Percentiles rank a stretch among this genome's conserved stretches.
These are phyloP conservation scores for Pelochelys cantorii DNA, from an alignment of 2,797 vertebrate species.

Conservation along the genomic window DNA sequence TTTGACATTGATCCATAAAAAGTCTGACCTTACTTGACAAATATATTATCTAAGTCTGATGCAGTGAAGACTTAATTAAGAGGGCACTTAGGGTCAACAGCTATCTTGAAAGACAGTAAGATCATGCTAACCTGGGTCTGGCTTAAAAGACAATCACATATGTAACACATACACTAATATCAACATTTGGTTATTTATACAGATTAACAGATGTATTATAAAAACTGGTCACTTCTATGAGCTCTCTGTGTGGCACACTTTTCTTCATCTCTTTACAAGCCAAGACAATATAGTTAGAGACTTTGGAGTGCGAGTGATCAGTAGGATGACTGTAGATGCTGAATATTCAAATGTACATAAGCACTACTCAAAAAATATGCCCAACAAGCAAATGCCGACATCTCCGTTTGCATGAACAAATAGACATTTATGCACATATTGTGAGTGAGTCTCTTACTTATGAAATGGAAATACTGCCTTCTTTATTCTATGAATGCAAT, in stretches of 20 bases:
- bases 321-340: neutral
- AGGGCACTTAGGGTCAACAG: neutral
- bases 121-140: neutral
- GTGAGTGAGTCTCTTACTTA: neutral
- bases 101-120: neutral
- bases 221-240: neutral
- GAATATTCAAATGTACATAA: neutral
- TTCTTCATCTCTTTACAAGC: neutral
- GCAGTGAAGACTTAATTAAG: conserved; percentile 69
- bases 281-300: neutral
- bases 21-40: conserved; percentile 61
- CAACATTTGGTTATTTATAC: neutral
- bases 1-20: conserved; percentile 71
- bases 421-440: neutral
- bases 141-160: neutral
- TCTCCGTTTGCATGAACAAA: neutral
- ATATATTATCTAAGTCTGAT: conserved; percentile 61
- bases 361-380: rapidly evolving
- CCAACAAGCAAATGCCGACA: neutral
- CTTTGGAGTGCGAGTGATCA: neutral
- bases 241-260: neutral
- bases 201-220: neutral
- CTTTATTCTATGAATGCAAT: neutral
- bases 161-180: neutral
- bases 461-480: rapidly evolving